Evolutionary conservation across 2,888 invertebrate species (phyloP).

Genomic region (Plebejus melissa): DNA sequence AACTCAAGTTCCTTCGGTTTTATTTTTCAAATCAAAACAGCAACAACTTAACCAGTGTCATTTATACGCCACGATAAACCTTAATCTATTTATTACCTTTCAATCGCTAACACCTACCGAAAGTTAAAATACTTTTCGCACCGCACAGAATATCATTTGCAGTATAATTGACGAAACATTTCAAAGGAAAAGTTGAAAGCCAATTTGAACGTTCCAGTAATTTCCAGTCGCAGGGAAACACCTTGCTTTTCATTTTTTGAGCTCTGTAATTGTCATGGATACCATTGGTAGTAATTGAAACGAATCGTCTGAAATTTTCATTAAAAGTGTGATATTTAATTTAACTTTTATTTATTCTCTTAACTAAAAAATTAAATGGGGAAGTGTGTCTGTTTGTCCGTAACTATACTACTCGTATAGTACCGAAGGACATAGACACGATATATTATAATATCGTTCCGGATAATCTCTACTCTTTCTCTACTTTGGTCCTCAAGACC

Average conservation of each 20-base stretch:
- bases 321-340: background rate
- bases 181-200: background rate
- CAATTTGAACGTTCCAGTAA: constrained; percentile 10
- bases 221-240: constrained; percentile 10
- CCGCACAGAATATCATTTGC: background rate
- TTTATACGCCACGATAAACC: too few relatives aligned
- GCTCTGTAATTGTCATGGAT: constrained; percentile 3
- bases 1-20: too few relatives aligned
- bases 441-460: too few relatives aligned
- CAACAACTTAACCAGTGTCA: too few relatives aligned
- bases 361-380: too few relatives aligned
- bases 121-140: background rate
- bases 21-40: too few relatives aligned
- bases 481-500: too few relatives aligned
- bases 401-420: too few relatives aligned
- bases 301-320: background rate
- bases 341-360: background rate
- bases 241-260: background rate
- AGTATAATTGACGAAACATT: constrained; percentile 4
- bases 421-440: too few relatives aligned
- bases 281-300: background rate
- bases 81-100: background rate
- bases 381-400: too few relatives aligned
- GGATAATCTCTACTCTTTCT: too few relatives aligned
- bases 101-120: background rate